phyloP scores from a whole-genome alignment of 2,797 vertebrate genomes.

The Sciaenops ocellatus region DNA sequence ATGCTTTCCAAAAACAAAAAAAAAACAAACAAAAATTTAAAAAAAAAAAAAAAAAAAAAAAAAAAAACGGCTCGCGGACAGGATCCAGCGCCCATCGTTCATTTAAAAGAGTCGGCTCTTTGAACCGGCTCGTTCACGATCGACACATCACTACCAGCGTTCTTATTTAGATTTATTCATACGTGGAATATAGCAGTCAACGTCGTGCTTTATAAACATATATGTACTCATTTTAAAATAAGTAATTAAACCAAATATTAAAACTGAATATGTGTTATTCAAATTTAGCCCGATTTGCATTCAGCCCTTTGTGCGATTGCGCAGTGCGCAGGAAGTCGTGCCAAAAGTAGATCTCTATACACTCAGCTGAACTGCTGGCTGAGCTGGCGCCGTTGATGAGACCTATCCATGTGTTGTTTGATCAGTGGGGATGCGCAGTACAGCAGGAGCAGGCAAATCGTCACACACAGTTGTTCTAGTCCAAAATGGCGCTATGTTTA shows the following conservation, averaged over 20 bases:
- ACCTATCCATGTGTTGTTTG: constrained; percentile 34
- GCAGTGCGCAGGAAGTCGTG: constrained; percentile 42
- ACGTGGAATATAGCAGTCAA: accelerated
- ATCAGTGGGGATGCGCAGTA: neutral
- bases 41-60: no score
- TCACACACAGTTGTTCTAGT: constrained; percentile 38
- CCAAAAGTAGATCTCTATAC: constrained; percentile 42
- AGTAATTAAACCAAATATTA: accelerated
- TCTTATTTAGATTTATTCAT: neutral
- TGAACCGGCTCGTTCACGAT: no score
- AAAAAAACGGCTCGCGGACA: no score
- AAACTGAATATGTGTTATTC: neutral
- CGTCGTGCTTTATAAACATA: accelerated
- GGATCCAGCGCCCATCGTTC: no score
- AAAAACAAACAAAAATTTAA: no score
- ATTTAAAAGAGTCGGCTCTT: no score
- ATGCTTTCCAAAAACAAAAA: no score
- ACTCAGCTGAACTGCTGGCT: accelerated
- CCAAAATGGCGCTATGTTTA: constrained; percentile 87
- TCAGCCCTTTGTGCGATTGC: neutral
- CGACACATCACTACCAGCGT: no score
- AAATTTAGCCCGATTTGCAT: neutral
- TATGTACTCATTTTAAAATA: accelerated
- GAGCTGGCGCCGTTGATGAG: accelerated
- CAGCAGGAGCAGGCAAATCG: neutral